Evolutionary conservation across 2,797 vertebrate genomes (phyloP), one percentile per base, ranked within the genome.

Genomic region (Microctenopoma stevenorrisi): DNA sequence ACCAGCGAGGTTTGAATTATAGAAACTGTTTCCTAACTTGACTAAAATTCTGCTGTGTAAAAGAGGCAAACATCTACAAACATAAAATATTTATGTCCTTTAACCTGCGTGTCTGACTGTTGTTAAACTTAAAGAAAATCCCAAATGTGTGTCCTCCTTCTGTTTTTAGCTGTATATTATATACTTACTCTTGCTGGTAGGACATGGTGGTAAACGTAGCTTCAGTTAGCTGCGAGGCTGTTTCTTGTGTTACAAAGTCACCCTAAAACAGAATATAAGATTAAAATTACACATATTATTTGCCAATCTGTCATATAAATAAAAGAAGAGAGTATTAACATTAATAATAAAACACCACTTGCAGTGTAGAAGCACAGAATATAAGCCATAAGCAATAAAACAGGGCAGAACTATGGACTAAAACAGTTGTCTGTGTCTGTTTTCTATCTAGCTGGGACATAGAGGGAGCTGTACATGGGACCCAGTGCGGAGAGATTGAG

Each of bases 401-500:
- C 1, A 33, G 30, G 30, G 7, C 5, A 33, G 5, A 33, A 33
- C 4, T 33, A 7, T 33, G 5, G 30, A 6, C 30, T 33, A 33
- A 33, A 33, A 5, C 30, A n/a, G 5, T n/a, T 30, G 44, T 64
- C 5, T 16, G 12, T 85, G 35, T 63, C 4, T 44, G 3, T 51
- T 8, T 40, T 66, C 33, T 40, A 1, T 83, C n/a, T 82, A 99
- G 98, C 76, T 99, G 98, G 98, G 96, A 97, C 63, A 86, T 98
- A 63, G 87, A 93, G 43, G 98, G 98, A 68, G 97, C 96, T 0
- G 82, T 94, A 69, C 90, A 95, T 69, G 95, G 97, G 58, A 94
- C 93, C 0, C 96, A 97, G 72, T 99, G 98, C 90, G 97, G 98
- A 74, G 95, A 96, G 30, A 82, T 99, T 65, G 96, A 97, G 84